These are phyloP conservation scores for Albula glossodonta DNA, from an alignment of 2,113 vertebrate genomes.

Conservation along the genomic window DNA sequence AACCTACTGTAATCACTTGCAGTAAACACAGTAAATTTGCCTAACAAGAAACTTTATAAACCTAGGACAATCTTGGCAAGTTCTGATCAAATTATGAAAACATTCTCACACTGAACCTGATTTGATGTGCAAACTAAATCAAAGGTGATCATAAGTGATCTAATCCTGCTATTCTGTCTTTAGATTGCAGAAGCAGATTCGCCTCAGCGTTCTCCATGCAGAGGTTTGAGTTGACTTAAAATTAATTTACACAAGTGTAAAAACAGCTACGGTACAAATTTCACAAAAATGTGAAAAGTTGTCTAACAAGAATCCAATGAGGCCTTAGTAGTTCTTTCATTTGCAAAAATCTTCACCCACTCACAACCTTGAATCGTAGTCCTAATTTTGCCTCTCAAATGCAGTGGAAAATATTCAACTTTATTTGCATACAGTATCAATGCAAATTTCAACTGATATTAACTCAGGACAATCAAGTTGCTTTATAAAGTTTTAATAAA, in stretches of 20 bases:
- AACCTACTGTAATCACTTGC: neutral
- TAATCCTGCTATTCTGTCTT: too few relatives aligned
- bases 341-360: neutral
- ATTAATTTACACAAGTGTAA: too few relatives aligned
- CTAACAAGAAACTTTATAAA: neutral
- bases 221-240: too few relatives aligned
- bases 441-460: neutral
- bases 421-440: neutral
- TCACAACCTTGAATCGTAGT: neutral
- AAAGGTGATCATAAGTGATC: too few relatives aligned
- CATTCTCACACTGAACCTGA: too few relatives aligned
- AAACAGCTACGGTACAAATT: too few relatives aligned
- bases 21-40: neutral
- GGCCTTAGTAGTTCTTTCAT: neutral
- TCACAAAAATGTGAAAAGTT: neutral
- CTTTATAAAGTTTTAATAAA: slow-evolving; percentile 31
- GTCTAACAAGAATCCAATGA: neutral
- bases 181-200: too few relatives aligned
- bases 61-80: neutral
- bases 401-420: neutral
- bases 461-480: neutral
- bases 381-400: neutral
- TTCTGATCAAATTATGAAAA: neutral
- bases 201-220: too few relatives aligned
- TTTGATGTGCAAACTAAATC: too few relatives aligned